Percentiles rank a stretch among this genome's conserved stretches.
Evolutionary conservation across 2,888 invertebrate species (phyloP).

Genomic region (Thecophora atra): DNA sequence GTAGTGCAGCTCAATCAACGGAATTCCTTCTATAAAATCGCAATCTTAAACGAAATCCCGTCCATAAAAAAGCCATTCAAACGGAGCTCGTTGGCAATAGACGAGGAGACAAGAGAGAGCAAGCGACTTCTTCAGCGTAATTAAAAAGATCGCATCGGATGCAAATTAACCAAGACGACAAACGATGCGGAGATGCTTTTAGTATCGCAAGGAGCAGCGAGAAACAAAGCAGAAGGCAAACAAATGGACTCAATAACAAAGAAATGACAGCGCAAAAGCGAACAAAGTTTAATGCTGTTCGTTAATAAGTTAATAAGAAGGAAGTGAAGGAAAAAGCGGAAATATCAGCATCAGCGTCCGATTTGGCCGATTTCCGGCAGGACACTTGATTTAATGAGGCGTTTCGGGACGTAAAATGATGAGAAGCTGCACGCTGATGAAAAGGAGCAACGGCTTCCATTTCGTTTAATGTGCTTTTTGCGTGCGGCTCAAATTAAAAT

Average conservation of each 20-base stretch:
- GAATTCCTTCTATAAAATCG: too few relatives aligned
- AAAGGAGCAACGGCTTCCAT: neutral
- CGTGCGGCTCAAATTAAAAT: conserved; percentile 9
- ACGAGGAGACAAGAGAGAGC: too few relatives aligned
- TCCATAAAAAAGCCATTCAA: too few relatives aligned
- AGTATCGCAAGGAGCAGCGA: neutral
- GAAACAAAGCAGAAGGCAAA: neutral
- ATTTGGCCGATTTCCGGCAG: neutral
- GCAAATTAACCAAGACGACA: neutral
- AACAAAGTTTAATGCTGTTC: neutral
- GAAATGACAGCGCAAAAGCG: neutral
- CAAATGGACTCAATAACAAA: neutral
- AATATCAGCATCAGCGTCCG: neutral
- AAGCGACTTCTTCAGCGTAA: too few relatives aligned
- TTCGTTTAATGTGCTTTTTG: conserved; percentile 19
- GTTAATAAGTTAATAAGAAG: neutral
- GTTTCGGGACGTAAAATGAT: conserved; percentile 5
- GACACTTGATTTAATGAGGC: conserved; percentile 16
- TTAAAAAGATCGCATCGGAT: neutral
- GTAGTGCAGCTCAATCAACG: too few relatives aligned
- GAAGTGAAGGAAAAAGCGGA: too few relatives aligned
- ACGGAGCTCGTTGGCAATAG: too few relatives aligned
- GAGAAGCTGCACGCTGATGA: conserved; percentile 8
- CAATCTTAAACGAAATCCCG: too few relatives aligned
- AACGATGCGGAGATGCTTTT: too few relatives aligned